These are phyloP conservation scores for Acronicta alni DNA, from an alignment of 2,888 invertebrate species.

Conservation along the genomic window DNA sequence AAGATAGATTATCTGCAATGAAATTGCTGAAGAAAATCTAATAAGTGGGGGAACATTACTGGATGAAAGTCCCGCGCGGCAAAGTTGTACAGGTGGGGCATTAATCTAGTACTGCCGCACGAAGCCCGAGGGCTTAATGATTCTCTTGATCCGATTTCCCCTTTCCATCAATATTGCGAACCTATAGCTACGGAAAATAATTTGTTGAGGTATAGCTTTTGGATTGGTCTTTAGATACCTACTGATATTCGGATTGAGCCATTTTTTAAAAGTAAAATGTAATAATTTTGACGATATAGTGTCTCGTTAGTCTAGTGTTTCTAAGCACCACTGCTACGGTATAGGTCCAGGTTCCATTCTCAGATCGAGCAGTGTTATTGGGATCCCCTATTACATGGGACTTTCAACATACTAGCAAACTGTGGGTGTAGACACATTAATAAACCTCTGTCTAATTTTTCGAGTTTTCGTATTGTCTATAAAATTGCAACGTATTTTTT, in stretches of 20 bases:
- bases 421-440: too few relatives aligned
- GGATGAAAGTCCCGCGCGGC: constrained; percentile 45
- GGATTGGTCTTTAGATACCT: constrained; percentile 2
- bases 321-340: too few relatives aligned
- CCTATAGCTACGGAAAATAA: constrained; percentile 8
- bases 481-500: too few relatives aligned
- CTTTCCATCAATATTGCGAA: constrained; percentile 46
- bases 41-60: constrained; percentile 46
- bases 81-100: constrained; percentile 48
- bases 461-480: too few relatives aligned
- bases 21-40: constrained; percentile 51
- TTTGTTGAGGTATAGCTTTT: constrained; percentile 14
- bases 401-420: too few relatives aligned
- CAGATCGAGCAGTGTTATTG: too few relatives aligned
- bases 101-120: constrained; percentile 44
- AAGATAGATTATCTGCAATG: constrained; percentile 36
- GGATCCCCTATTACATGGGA: too few relatives aligned
- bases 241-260: not conserved
- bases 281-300: too few relatives aligned
- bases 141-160: constrained; percentile 51
- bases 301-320: too few relatives aligned
- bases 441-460: too few relatives aligned
- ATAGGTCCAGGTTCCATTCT: too few relatives aligned
- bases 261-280: not conserved
- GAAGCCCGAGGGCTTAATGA: constrained; percentile 49